These are phyloP conservation scores for Trissolcus japonicus DNA, from an alignment of 2,888 invertebrate species.

Conservation along the genomic window DNA sequence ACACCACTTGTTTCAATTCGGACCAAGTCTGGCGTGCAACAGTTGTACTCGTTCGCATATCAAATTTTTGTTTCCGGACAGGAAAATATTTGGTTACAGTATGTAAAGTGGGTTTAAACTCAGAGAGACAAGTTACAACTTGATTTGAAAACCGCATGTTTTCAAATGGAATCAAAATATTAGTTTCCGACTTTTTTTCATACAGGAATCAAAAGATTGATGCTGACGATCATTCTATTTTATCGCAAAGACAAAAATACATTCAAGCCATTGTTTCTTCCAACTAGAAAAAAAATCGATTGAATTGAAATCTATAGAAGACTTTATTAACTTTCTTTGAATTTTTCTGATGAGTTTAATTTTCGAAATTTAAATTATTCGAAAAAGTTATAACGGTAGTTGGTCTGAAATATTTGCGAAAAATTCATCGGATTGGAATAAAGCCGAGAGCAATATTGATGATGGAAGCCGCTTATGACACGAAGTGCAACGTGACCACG, in stretches of 20 bases:
- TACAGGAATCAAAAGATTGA: neutral
- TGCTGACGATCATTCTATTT: no score
- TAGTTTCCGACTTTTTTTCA: neutral
- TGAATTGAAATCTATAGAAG: no score
- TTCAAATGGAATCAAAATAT: neutral
- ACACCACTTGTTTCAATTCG: constrained; percentile 38
- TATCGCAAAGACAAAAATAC: no score
- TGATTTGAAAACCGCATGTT: constrained; percentile 11
- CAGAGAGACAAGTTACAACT: neutral
- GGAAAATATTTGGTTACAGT: constrained; percentile 38
- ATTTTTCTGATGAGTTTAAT: no score
- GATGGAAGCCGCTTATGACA: constrained; percentile 52
- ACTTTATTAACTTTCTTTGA: no score
- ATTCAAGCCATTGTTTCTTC: no score
- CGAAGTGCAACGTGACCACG: constrained; percentile 42
- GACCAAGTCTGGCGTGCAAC: constrained; percentile 41
- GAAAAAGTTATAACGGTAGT: neutral
- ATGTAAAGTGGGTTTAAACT: constrained; percentile 18
- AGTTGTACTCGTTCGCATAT: constrained; percentile 48
- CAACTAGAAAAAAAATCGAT: no score
- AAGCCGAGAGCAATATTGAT: constrained; percentile 39
- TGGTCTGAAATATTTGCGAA: constrained; percentile 10
- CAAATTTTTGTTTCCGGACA: constrained; percentile 40
- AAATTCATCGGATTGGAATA: constrained; percentile 40
- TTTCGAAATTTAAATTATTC: no score